These are phyloP conservation scores for Macrophya annulata DNA, from an alignment of 2,888 invertebrate species.

Conservation along the genomic window DNA sequence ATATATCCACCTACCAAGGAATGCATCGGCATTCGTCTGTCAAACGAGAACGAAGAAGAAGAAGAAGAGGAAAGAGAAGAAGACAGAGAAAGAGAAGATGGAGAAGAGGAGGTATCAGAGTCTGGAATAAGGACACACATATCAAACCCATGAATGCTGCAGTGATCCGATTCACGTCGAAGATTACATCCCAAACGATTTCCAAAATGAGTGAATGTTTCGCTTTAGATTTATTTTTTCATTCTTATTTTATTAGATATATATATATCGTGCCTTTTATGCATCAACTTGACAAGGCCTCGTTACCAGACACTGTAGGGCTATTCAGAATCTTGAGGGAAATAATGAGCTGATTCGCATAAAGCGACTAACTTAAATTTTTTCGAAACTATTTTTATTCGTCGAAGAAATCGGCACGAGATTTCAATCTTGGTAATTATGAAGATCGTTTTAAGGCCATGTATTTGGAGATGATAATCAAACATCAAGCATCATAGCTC, in stretches of 20 bases:
- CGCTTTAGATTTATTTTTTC: constrained; percentile 35
- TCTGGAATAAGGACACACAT: constrained; percentile 1
- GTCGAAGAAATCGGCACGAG: background rate
- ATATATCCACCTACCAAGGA: constrained; percentile 26
- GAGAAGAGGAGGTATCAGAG: background rate
- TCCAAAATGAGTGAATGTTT: constrained; percentile 73
- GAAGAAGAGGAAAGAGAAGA: background rate
- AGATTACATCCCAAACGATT: constrained; percentile 67
- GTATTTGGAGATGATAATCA: no score
- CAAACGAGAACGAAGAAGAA: constrained; percentile 29
- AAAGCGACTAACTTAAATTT: background rate
- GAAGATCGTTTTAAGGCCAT: no score
- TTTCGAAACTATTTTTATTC: background rate
- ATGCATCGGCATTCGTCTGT: constrained; percentile 52
- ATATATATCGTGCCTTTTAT: background rate
- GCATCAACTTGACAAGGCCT: constrained; percentile 10
- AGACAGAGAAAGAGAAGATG: background rate
- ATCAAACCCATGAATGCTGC: constrained; percentile 18
- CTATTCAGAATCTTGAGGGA: background rate
- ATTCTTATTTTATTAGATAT: background rate
- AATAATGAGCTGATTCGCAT: background rate
- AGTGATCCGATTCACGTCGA: constrained; percentile 33
- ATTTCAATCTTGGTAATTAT: background rate
- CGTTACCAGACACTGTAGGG: background rate
- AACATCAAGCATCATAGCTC: no score